Percentiles rank a stretch among this genome's conserved stretches.
These are phyloP conservation scores for Apis laboriosa DNA, from an alignment of 1,140 invertebrate genomes.

Conservation along the genomic window DNA sequence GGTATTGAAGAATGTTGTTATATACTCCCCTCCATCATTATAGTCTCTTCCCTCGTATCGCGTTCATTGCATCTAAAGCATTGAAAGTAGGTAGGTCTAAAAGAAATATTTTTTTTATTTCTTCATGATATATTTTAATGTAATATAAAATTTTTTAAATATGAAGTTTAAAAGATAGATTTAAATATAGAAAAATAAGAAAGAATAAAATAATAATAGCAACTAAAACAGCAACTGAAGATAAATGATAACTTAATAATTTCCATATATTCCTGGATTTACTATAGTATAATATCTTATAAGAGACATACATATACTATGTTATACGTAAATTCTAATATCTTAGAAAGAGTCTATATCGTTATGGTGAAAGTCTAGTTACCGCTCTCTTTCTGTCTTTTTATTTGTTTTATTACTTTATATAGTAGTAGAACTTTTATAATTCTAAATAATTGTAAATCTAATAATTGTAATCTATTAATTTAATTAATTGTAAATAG, in stretches of 20 bases:
- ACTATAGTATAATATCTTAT: background rate
- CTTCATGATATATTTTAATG: background rate
- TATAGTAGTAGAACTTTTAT: background rate
- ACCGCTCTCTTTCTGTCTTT: background rate
- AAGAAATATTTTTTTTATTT: no score
- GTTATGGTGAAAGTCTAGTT: constrained; percentile 35
- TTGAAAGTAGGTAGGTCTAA: background rate
- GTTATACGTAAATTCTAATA: background rate
- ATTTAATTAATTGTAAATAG: background rate
- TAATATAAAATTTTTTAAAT: background rate
- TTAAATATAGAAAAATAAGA: background rate
- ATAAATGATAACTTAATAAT: no score
- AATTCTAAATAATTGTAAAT: no score
- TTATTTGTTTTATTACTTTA: constrained; percentile 2
- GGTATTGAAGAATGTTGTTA: background rate
- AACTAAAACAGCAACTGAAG: background rate
- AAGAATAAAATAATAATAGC: background rate
- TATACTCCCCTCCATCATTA: background rate
- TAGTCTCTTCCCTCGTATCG: background rate
- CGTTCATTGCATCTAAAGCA: background rate
- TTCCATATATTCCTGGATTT: background rate
- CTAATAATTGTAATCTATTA: no score
- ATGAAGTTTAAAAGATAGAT: background rate
- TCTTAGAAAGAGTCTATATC: constrained; percentile 7
- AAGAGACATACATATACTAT: background rate